These are phyloP conservation scores for Drosophila tani DNA, from an alignment of 1,140 invertebrate species.

Conservation along the genomic window DNA sequence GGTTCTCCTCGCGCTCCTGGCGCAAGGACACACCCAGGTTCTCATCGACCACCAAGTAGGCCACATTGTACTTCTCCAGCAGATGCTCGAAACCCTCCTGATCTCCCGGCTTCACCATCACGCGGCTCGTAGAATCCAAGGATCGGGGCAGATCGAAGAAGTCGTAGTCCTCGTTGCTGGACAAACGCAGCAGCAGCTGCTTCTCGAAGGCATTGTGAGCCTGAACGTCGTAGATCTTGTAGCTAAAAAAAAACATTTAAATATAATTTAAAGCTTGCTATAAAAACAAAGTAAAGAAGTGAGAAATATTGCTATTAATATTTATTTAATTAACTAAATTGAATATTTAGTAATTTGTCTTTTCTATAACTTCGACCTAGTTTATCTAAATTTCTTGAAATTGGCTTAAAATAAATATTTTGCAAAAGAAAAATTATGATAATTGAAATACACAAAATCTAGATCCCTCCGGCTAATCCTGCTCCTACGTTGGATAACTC, in stretches of 20 bases:
- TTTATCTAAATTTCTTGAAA: too few species aligned
- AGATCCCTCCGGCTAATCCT: neutral
- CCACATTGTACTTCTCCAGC: constrained; percentile 48
- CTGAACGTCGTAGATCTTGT: constrained; percentile 76
- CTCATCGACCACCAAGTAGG: constrained; percentile 53
- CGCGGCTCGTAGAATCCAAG: constrained; percentile 48
- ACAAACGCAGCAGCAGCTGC: constrained; percentile 61
- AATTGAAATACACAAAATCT: too few species aligned
- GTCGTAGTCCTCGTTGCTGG: constrained; percentile 59
- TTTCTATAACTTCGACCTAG: too few species aligned
- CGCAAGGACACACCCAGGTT: constrained; percentile 54
- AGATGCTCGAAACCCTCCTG: constrained; percentile 60
- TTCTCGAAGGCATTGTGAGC: constrained; percentile 64
- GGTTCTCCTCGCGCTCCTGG: constrained; percentile 30
- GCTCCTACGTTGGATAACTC: constrained; percentile 37
- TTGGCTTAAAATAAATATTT: too few species aligned
- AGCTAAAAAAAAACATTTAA: constrained; percentile 14
- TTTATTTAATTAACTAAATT: too few species aligned
- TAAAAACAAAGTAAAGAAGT: too few species aligned
- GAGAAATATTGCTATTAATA: neutral
- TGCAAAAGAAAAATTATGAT: too few species aligned
- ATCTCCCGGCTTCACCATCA: constrained; percentile 75
- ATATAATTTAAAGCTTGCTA: neutral
- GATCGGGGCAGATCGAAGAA: constrained; percentile 70
- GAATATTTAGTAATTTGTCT: too few species aligned